Percentiles rank a stretch among this genome's conserved stretches.
Evolutionary conservation across 2,888 invertebrate genomes (phyloP).

Genomic region (Chrysolina oricalcia): DNA sequence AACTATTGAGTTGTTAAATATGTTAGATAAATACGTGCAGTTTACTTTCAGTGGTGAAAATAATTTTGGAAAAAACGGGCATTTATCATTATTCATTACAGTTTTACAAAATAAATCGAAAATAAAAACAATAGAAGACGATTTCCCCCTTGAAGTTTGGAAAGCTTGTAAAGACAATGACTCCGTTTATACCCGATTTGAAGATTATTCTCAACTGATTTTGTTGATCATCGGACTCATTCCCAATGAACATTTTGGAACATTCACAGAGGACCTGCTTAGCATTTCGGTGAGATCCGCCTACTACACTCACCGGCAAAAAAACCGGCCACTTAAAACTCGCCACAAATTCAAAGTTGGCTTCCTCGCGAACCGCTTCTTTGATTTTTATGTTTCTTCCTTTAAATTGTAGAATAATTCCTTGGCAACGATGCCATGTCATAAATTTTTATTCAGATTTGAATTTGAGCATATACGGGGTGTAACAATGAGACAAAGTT

Average conservation of each 20-base stretch:
- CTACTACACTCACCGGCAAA: too few species aligned
- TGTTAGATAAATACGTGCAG: slow-evolving; percentile 55
- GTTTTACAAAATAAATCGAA: slow-evolving; percentile 63
- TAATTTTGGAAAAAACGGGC: slow-evolving; percentile 53
- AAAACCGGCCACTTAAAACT: too few species aligned
- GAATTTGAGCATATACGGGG: too few species aligned
- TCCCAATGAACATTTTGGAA: slow-evolving; percentile 63
- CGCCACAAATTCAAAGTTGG: too few species aligned
- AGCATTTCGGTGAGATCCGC: slow-evolving; percentile 59
- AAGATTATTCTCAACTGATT: slow-evolving; percentile 64
- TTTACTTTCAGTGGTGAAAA: slow-evolving; percentile 52
- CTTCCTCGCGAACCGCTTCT: too few species aligned
- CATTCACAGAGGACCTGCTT: slow-evolving; percentile 61
- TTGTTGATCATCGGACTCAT: slow-evolving; percentile 63
- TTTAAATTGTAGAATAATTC: too few species aligned
- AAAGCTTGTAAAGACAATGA: slow-evolving; percentile 55
- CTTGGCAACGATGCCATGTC: too few species aligned
- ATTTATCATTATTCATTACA: slow-evolving; percentile 61
- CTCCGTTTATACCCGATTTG: slow-evolving; percentile 42
- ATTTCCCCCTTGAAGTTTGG: slow-evolving; percentile 61
- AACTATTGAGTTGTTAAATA: slow-evolving; percentile 50
- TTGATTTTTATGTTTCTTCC: too few species aligned
- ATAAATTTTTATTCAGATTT: too few species aligned
- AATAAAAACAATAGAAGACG: slow-evolving; percentile 55
- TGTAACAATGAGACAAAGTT: too few species aligned